Evolutionary conservation across 2,797 vertebrate genomes (phyloP).

Genomic region (Limnodromus scolopaceus): DNA sequence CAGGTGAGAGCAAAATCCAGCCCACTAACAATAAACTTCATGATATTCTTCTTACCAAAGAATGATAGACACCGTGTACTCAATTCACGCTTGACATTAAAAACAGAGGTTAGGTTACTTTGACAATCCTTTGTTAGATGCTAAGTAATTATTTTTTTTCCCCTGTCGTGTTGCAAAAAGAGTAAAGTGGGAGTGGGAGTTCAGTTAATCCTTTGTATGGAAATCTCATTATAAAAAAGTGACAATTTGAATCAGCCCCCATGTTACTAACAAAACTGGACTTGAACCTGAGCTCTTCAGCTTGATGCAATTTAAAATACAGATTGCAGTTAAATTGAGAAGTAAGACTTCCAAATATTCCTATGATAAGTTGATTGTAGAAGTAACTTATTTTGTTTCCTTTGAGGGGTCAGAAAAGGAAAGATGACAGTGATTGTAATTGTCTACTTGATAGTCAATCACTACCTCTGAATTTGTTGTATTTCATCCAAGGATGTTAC

Average conservation of each 20-base stretch:
- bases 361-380: background rate
- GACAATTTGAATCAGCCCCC: background rate
- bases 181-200: background rate
- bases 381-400: background rate
- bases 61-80: background rate
- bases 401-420: background rate
- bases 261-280: background rate
- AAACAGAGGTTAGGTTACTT: background rate
- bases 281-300: background rate
- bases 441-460: background rate
- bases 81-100: background rate
- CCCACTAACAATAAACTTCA: background rate
- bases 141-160: background rate
- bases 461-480: background rate
- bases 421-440: background rate
- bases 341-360: background rate
- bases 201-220: background rate
- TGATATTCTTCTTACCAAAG: background rate
- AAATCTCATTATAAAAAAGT: background rate
- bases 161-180: background rate
- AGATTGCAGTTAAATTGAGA: background rate
- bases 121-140: background rate
- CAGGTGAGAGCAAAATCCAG: background rate
- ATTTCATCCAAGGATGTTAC: background rate
- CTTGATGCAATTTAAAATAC: background rate